Conservation (phyloP, 1,140 invertebrate genomes). For the Zophobas morio region DNA sequence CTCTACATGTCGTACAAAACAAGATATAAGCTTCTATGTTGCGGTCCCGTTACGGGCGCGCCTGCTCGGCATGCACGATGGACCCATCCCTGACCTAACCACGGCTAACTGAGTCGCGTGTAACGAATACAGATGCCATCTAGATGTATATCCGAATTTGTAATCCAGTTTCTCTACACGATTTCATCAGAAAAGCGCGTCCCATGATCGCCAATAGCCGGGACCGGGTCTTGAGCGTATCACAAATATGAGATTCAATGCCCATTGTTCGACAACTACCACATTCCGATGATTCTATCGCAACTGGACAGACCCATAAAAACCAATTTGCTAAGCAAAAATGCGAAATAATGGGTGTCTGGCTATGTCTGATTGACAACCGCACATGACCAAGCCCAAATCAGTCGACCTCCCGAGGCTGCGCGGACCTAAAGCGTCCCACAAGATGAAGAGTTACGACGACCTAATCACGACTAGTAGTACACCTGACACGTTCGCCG, state of each 20-base stretch:
- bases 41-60: conserved; percentile 51
- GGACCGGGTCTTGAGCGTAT: conserved; percentile 23
- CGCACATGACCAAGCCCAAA: neutral
- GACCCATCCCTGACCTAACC: conserved; percentile 53
- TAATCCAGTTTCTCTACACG: conserved; percentile 29
- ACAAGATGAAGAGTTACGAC: too few relatives aligned
- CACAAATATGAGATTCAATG: conserved; percentile 42
- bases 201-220: conserved; percentile 16
- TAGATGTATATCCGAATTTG: conserved; percentile 48
- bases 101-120: conserved; percentile 47
- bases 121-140: conserved; percentile 52
- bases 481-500: too few relatives aligned
- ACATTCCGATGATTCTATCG: conserved; percentile 54
- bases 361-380: conserved; percentile 31
- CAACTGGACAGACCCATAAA: conserved; percentile 56
- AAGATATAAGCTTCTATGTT: conserved; percentile 45
- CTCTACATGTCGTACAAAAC: conserved; percentile 34
- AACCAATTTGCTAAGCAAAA: conserved; percentile 56
- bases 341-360: conserved; percentile 51
- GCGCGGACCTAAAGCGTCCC: too few relatives aligned
- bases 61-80: conserved; percentile 52
- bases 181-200: conserved; percentile 11
- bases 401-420: too few relatives aligned
- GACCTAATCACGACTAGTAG: too few relatives aligned
- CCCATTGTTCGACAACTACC: conserved; percentile 51